Conservation (phyloP, 2,888 invertebrate species). For the Trypoxylon attenuatum region DNA sequence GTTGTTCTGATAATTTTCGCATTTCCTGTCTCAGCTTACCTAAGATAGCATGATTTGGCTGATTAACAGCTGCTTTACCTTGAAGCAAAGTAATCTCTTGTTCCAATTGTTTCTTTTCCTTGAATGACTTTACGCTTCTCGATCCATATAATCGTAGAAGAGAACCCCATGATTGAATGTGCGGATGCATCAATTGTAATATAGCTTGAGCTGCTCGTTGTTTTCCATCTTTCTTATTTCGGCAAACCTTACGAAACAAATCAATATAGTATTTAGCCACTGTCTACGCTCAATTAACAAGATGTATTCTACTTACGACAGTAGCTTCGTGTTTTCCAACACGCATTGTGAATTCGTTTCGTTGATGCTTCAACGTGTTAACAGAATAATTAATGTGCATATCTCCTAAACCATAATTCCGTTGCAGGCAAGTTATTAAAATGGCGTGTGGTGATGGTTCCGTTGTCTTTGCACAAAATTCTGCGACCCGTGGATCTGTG, state of each 20-base stretch:
- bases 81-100: slow-evolving; percentile 94
- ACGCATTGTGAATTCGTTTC: slow-evolving; percentile 95
- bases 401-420: slow-evolving; percentile 94
- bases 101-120: slow-evolving; percentile 93
- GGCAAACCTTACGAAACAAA: slow-evolving; percentile 81
- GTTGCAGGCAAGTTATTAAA: slow-evolving; percentile 90
- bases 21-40: slow-evolving; percentile 90
- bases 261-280: too few relatives aligned
- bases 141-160: slow-evolving; percentile 94
- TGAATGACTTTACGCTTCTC: slow-evolving; percentile 91
- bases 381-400: slow-evolving; percentile 91
- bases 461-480: slow-evolving; percentile 96
- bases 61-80: slow-evolving; percentile 90
- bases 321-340: slow-evolving; percentile 94
- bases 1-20: slow-evolving; percentile 82
- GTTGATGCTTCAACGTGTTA: slow-evolving; percentile 91
- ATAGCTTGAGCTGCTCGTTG: slow-evolving; percentile 97
- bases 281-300: neutral
- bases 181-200: slow-evolving; percentile 92
- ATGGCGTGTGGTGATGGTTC: slow-evolving; percentile 97
- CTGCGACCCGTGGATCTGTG: slow-evolving; percentile 94
- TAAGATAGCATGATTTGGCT: slow-evolving; percentile 93
- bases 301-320: slow-evolving; percentile 76
- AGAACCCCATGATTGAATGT: slow-evolving; percentile 96
- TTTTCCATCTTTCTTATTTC: slow-evolving; percentile 97